Evolutionary conservation across 2,888 invertebrate species (phyloP), one percentile per base, ranked within the genome.

Genomic region (Andrena hattorfiana): DNA sequence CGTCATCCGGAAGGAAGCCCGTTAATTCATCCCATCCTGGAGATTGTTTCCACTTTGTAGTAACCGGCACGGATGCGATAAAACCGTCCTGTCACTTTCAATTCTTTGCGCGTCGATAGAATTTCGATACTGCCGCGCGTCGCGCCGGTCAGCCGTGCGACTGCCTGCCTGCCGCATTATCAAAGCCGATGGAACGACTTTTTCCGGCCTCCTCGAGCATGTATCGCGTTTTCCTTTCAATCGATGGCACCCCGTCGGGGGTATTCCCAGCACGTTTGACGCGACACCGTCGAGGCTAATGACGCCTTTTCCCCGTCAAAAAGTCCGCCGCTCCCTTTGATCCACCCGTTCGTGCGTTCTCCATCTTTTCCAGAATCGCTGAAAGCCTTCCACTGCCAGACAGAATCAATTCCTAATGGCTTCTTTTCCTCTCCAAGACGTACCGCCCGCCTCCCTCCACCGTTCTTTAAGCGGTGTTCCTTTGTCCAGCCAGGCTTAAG

Each of bases 381-480:
- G 66, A 42, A 67, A 68, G 56, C 72, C 70, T 84, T 64, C 51
- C 68, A 66, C 63, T 51, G 59, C 32, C 75, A 60, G 48, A 75
- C 68, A 71, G 67, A 81, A 81, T 59, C 76, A 73, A 84, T 86
- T 84, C 75, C 70, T 78, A 81, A 78, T 74, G 70, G 84, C 62
- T 78, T 49, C 56, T 74, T 87, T 72, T 42, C 67, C 28, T 81
- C 42, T 81, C 10, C 60, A 48, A 56, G 23, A 72, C 51, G 35
- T 16, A 1, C 42, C 42, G 42, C 16, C 5, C 42, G 16, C 42
- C 35, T 6, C 20, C 60, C 62, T 20, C 23, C 63, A 8, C 20
- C 23, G 16, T 16, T 62, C 49, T 72, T 67, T 62, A 66, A 63
- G 49, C 54, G 42, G 28, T 3, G 5, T 26, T 8, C 73, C 71